Conservation (phyloP, 2,113 vertebrate species). For the Equus przewalskii region DNA sequence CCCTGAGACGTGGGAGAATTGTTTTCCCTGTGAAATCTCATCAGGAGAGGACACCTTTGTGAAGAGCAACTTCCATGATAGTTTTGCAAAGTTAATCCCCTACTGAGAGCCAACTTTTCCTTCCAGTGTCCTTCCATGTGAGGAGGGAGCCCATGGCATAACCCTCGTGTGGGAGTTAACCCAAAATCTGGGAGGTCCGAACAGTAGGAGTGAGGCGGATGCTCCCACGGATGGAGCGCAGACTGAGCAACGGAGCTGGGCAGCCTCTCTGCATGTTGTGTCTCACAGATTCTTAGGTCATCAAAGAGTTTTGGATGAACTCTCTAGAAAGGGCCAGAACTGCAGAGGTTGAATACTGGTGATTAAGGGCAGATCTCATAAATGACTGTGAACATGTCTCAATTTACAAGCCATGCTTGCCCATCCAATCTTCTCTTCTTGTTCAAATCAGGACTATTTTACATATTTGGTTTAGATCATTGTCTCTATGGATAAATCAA, state of each 20-base stretch:
- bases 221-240: fast-evolving
- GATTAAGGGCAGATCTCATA: neutral
- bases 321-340: neutral
- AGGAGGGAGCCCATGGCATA: neutral
- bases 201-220: no score
- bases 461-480: neutral
- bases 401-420: neutral
- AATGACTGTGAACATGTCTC: neutral
- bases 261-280: fast-evolving
- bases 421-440: neutral
- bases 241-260: no score
- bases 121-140: fast-evolving
- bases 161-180: neutral
- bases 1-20: fast-evolving
- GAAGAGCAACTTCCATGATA: no score
- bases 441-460: neutral
- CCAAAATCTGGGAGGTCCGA: neutral
- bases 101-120: fast-evolving
- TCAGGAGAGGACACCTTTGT: fast-evolving
- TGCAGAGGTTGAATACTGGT: neutral
- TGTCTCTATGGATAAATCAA: neutral
- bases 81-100: neutral
- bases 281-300: fast-evolving
- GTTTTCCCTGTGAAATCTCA: fast-evolving
- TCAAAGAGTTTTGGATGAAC: fast-evolving